Evolutionary conservation across 1,140 invertebrate genomes (phyloP), one percentile per base, ranked within the genome.

Genomic region (Sogatella furcifera): DNA sequence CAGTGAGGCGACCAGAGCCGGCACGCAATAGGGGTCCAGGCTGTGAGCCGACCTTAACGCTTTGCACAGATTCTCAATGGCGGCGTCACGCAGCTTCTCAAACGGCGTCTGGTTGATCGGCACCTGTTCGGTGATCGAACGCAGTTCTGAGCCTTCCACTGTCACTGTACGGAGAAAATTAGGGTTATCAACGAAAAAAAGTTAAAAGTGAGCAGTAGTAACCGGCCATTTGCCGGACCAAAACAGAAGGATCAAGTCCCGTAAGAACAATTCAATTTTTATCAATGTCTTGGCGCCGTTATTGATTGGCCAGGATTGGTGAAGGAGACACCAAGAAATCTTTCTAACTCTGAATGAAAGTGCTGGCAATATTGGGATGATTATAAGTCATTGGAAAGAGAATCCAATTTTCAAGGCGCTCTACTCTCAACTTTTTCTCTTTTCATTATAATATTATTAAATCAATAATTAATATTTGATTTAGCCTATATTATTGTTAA

Each of bases 251-350:
- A n/a, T n/a, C n/a, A n/a, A n/a, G n/a, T n/a, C n/a, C n/a, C n/a
- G n/a, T n/a, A n/a, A n/a, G n/a, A n/a, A n/a, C n/a, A n/a, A n/a
- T n/a, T n/a, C n/a, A n/a, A n/a, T n/a, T n/a, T n/a, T n/a, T n/a
- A n/a, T n/a, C n/a, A n/a, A n/a, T n/a, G n/a, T n/a, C n/a, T n/a
- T n/a, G n/a, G n/a, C n/a, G n/a, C n/a, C n/a, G n/a, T n/a, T n/a
- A n/a, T n/a, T n/a, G 75, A 74, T 95, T 95, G 31, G 88, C 83
- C 24, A 98, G 76, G 69, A 98, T 95, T 0, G 95, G 95, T 21
- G 95, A 97, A 2, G 97, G 97, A 31, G 88, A 90, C 3, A 97
- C 88, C 0, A 99, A 79, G 73, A 99, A 98, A 69, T 98, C 95
- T 22, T 92, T 79, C 38, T 98, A 77, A 69, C 91, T 91, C 57